phyloP scores from a whole-genome alignment of 1,140 invertebrate genomes.

The Pseudoatta argentina region DNA sequence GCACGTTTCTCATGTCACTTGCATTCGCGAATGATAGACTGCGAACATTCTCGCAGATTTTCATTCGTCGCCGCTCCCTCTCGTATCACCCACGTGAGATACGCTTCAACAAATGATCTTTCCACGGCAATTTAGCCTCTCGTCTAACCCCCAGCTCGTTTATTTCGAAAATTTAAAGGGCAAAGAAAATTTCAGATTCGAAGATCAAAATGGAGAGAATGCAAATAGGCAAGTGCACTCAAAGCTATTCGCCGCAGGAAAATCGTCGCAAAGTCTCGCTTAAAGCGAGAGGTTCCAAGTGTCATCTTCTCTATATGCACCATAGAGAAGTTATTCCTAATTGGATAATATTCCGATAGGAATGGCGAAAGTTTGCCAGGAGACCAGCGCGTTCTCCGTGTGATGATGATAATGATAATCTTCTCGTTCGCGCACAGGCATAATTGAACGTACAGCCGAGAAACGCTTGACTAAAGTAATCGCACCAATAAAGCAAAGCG shows the following conservation, averaged over 20 bases:
- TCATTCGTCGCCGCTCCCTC: not conserved
- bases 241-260: constrained; percentile 3
- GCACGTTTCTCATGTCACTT: constrained; percentile 13
- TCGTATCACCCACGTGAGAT: constrained; percentile 15
- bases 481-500: not conserved
- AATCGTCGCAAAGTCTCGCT: constrained; percentile 3
- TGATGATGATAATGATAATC: not conserved
- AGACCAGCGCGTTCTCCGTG: not conserved
- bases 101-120: constrained; percentile 17
- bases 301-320: not conserved
- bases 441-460: not conserved
- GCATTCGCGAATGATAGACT: constrained; percentile 37
- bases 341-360: not conserved
- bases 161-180: constrained; percentile 27
- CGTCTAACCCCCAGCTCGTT: not conserved
- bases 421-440: not conserved
- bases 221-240: constrained; percentile 24
- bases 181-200: constrained; percentile 18
- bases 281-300: not conserved
- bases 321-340: constrained; percentile 9
- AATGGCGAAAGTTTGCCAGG: not conserved
- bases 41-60: constrained; percentile 39
- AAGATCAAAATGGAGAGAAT: constrained; percentile 11
- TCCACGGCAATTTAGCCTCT: constrained; percentile 7
- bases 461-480: not conserved